These are phyloP conservation scores for Chroicocephalus ridibundus DNA, from an alignment of 2,113 vertebrate species.

Conservation along the genomic window DNA sequence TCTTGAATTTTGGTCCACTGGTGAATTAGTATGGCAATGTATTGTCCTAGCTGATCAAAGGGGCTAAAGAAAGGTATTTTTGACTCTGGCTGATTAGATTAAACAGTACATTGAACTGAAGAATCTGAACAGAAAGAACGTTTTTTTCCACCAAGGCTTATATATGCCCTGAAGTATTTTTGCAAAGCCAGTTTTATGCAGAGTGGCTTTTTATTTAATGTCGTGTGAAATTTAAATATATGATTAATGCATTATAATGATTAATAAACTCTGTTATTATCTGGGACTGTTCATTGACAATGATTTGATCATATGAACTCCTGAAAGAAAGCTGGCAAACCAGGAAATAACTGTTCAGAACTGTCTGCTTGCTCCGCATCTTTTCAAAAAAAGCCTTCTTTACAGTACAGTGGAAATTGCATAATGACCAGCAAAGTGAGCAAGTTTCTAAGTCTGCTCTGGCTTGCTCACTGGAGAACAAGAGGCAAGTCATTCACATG, in stretches of 20 bases:
- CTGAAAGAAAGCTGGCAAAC: neutral
- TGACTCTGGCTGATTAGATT: neutral
- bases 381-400: neutral
- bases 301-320: neutral
- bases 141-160: neutral
- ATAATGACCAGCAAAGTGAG: neutral
- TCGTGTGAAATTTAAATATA: slow-evolving; percentile 2
- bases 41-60: neutral
- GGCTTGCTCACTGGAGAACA: neutral
- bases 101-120: neutral
- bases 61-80: neutral
- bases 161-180: neutral
- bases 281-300: neutral
- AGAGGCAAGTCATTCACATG: neutral
- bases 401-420: neutral
- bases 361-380: neutral
- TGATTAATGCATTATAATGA: neutral
- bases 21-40: neutral
- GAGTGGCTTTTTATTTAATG: neutral
- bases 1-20: neutral
- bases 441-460: neutral
- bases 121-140: neutral
- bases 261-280: slow-evolving; percentile 17
- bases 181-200: neutral
- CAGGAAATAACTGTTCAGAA: neutral